These are phyloP conservation scores for Amblyornis subalaris DNA, from an alignment of 2,113 vertebrate genomes.

Conservation along the genomic window DNA sequence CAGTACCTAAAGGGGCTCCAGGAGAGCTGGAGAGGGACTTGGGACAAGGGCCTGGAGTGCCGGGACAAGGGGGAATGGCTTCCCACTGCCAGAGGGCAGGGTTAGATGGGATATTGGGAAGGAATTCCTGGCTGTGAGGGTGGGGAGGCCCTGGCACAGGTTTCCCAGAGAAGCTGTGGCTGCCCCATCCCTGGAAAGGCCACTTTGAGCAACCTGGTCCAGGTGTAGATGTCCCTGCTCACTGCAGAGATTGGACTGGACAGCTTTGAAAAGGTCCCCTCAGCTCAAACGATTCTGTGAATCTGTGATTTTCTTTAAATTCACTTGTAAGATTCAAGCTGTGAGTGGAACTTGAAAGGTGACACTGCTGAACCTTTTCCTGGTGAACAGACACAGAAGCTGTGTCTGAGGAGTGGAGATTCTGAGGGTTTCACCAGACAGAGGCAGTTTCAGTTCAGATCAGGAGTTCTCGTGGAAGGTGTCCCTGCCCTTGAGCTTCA, in stretches of 20 bases:
- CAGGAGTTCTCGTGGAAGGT: neutral
- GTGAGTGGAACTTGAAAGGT: neutral
- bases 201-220: too few relatives aligned
- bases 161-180: neutral
- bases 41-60: neutral
- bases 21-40: neutral
- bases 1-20: neutral
- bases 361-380: neutral
- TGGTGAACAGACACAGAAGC: neutral
- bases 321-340: neutral
- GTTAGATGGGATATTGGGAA: fast-evolving
- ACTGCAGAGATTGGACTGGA: neutral
- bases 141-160: fast-evolving
- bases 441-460: neutral
- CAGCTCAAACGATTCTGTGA: neutral
- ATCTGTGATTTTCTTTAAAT: neutral
- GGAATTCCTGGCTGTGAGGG: fast-evolving
- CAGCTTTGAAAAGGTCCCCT: neutral
- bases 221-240: neutral
- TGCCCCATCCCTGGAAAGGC: neutral
- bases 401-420: neutral
- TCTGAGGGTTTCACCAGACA: neutral
- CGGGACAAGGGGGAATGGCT: neutral
- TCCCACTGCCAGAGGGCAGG: neutral
- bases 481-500: neutral